These are phyloP conservation scores for Spinus pinus DNA, from an alignment of 2,797 vertebrate species.

Conservation along the genomic window DNA sequence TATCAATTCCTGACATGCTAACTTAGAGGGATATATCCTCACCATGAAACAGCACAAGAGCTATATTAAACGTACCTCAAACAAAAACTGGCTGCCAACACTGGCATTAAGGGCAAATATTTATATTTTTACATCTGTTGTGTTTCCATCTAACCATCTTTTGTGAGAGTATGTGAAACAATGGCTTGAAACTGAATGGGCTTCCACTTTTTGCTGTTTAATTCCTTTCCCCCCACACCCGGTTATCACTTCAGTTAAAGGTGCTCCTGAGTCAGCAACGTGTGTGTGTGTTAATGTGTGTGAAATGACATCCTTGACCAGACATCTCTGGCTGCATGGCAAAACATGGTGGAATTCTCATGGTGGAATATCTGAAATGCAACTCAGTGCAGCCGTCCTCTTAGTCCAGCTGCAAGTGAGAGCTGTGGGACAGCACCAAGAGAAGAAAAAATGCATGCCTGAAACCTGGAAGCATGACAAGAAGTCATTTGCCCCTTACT, in stretches of 20 bases:
- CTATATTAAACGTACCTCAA: background rate
- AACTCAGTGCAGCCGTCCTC: background rate
- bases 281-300: background rate
- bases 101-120: constrained; percentile 5
- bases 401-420: background rate
- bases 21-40: constrained; percentile 19
- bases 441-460: background rate
- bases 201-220: constrained; percentile 15
- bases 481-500: background rate
- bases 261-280: background rate
- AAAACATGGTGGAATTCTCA: background rate
- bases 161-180: constrained; percentile 15
- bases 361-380: background rate
- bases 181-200: background rate
- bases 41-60: background rate
- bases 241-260: background rate
- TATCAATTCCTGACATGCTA: constrained; percentile 50
- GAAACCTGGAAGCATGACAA: background rate
- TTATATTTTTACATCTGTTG: constrained; percentile 32
- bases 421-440: background rate
- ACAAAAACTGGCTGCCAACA: constrained; percentile 37
- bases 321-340: background rate
- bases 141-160: constrained; percentile 20
- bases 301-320: background rate
- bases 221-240: background rate